Percentiles rank a stretch among this genome's conserved stretches.
phyloP scores from a whole-genome alignment of 2,113 vertebrate genomes.

The Montifringilla adamsi region DNA sequence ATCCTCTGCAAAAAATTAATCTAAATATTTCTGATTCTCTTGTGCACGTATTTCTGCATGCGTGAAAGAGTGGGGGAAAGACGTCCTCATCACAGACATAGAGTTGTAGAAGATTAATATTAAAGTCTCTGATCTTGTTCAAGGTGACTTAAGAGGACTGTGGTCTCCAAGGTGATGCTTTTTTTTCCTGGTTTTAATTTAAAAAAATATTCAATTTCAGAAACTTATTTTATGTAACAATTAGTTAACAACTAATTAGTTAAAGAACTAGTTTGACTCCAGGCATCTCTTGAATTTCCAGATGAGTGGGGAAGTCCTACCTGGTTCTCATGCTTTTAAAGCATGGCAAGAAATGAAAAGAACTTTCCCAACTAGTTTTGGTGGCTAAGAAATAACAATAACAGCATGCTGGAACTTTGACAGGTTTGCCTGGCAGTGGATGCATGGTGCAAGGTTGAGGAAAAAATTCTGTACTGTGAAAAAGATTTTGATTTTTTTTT shows the following conservation, averaged over 20 bases:
- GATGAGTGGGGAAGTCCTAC: not conserved
- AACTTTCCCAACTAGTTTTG: not conserved
- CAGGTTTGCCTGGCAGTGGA: not conserved
- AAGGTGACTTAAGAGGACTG: not conserved
- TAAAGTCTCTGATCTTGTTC: not conserved
- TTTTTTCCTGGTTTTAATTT: not conserved
- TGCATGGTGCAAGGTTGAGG: accelerated
- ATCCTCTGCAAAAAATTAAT: not conserved
- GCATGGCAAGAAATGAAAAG: not conserved
- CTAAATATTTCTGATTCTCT: not conserved
- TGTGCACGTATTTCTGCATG: not conserved
- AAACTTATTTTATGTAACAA: not conserved
- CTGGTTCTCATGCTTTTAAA: not conserved
- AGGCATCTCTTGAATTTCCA: not conserved
- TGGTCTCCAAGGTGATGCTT: not conserved
- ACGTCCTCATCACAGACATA: not conserved
- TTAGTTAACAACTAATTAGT: not conserved
- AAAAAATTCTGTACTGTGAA: not conserved
- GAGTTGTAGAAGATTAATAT: not conserved
- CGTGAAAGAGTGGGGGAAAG: not conserved
- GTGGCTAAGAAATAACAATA: not conserved
- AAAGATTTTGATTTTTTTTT: not conserved
- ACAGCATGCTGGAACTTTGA: not conserved
- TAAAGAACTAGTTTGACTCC: not conserved
- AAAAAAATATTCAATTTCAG: not conserved